Percentiles rank a stretch among this genome's conserved stretches.
phyloP scores from a whole-genome alignment of 1,140 invertebrate species.

The Lepidurus couesii region DNA sequence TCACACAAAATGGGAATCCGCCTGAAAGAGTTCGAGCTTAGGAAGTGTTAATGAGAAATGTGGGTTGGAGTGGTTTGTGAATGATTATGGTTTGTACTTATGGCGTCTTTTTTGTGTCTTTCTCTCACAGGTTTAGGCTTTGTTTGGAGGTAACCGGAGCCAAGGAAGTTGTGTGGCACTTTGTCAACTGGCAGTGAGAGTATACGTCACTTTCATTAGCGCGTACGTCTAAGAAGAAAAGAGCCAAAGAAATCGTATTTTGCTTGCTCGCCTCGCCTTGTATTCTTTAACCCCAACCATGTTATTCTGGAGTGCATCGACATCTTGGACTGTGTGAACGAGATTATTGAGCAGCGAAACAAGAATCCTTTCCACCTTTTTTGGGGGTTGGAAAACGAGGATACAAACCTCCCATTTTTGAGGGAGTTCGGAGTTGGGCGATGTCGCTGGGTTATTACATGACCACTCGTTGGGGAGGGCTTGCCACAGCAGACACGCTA shows the following conservation, averaged over 20 bases:
- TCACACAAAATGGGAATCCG: neutral
- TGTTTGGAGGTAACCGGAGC: conserved; percentile 20
- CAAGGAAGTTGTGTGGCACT: conserved; percentile 17
- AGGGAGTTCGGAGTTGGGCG: conserved; percentile 30
- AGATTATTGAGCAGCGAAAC: no score
- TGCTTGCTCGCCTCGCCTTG: neutral
- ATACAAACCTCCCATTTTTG: neutral
- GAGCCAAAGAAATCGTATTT: neutral
- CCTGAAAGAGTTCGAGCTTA: neutral
- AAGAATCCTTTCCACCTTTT: no score
- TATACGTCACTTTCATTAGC: conserved; percentile 3
- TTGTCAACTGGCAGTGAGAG: neutral
- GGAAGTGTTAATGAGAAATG: neutral
- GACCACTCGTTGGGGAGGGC: conserved; percentile 35
- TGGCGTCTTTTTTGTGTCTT: neutral
- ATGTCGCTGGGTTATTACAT: conserved; percentile 37
- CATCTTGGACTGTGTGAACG: neutral
- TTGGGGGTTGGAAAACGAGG: neutral
- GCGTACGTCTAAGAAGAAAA: neutral
- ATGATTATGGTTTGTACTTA: conserved; percentile 4
- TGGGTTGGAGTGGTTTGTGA: neutral
- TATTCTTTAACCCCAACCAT: neutral
- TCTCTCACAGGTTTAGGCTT: conserved; percentile 10
- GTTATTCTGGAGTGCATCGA: neutral
- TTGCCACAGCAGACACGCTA: conserved; percentile 31